Evolutionary conservation across 2,888 invertebrate genomes (phyloP), one percentile per base, ranked within the genome.

Genomic region (Liopterus haemorrhoidalis): DNA sequence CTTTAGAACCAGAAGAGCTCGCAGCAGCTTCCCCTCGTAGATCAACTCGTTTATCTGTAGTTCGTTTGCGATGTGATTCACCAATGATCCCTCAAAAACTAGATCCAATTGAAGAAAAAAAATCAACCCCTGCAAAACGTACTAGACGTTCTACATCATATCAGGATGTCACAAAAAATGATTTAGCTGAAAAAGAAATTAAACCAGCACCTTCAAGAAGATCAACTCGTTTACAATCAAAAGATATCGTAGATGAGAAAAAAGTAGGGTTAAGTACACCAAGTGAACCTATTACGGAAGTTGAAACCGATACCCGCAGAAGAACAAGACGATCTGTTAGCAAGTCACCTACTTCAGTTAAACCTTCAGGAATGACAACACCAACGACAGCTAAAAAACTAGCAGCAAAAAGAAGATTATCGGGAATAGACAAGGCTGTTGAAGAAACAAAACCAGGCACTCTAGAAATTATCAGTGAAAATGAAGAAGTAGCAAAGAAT

Each of bases 401-500:
- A 16, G 24, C 48, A 6, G 47, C 46, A 41, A 40, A 43, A 31
- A 46, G 52, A 15, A 49, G 49, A 41, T 32, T 38, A 12, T 56
- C 55, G 5, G 40, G 50, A 27, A 54, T 51, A 6, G 54, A 55
- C 19, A 30, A 30, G 1, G 5, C 3, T 12, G n/a, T 12, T 5
- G 32, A 37, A 11, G 16, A 21, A 12, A 12, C 37, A 33, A 50
- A 49, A 48, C 5, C 49, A 16, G 30, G 30, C 35, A 45, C 41
- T 15, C 40, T 57, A 16, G 55, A 54, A 38, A 41, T 50, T 4
- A 54, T 54, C 24, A 37, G 32, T 35, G 54, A 54, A 43, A 46
- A 39, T 25, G 54, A 52, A 31, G 18, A 33, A 8, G 18, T 15
- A 28, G 25, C 33, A 18, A 24, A 15, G 30, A 28, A 36, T 18